Conservation (phyloP, 2,113 vertebrate species). For the Marcusenius ussheri region DNA sequence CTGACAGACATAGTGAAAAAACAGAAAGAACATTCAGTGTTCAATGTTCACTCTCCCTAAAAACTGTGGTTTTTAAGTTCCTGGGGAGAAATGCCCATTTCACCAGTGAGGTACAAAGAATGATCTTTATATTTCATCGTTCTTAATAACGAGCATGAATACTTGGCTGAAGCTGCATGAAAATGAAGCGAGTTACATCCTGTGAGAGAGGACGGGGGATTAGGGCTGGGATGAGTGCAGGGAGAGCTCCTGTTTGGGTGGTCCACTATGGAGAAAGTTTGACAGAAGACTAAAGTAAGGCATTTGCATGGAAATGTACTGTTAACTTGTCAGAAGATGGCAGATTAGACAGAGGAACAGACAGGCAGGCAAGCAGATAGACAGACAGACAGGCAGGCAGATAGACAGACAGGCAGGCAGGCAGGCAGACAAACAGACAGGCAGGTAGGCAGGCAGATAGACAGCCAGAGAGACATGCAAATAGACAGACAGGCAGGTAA, state of each 20-base stretch:
- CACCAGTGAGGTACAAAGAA: not conserved
- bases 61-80: not conserved
- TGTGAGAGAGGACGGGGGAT: not conserved
- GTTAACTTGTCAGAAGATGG: not conserved
- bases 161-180: not conserved
- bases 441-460: not conserved
- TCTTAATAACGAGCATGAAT: not conserved
- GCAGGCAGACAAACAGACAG: too few species aligned
- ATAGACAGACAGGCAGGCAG: not conserved
- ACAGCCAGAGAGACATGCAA: not conserved
- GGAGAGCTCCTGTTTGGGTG: not conserved
- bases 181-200: not conserved
- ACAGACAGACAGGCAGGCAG: not conserved
- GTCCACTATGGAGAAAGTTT: not conserved
- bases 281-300: not conserved
- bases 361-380: not conserved
- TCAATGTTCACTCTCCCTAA: not conserved
- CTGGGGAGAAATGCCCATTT: not conserved
- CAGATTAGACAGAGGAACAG: not conserved
- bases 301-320: not conserved
- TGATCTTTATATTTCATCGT: not conserved
- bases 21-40: not conserved
- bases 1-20: not conserved
- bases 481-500: too few species aligned
- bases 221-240: not conserved